Evolutionary conservation across 2,113 vertebrate species (phyloP).

Genomic region (Carassius auratus): DNA sequence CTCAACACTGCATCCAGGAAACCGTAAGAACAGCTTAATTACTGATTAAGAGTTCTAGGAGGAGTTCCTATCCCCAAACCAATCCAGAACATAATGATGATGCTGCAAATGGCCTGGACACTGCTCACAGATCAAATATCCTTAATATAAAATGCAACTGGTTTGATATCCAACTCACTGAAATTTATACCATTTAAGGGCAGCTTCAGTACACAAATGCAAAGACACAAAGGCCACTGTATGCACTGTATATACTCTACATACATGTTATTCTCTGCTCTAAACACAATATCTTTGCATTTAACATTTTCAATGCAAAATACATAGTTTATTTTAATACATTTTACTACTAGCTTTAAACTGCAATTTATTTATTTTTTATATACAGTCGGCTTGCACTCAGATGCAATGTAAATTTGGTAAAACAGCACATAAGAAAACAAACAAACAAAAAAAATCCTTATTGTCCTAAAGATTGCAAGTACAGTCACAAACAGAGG

Average conservation of each 20-base stretch:
- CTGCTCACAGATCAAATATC: not conserved
- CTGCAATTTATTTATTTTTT: too few relatives aligned
- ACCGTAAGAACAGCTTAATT: not conserved
- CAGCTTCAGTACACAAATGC: too few relatives aligned
- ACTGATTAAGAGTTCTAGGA: not conserved
- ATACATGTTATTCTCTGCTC: too few relatives aligned
- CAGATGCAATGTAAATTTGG: not conserved
- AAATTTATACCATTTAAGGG: too few relatives aligned
- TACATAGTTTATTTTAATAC: too few relatives aligned
- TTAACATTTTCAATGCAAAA: too few relatives aligned
- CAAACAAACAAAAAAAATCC: not conserved
- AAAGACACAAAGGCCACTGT: too few relatives aligned
- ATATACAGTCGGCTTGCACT: not conserved
- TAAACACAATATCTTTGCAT: too few relatives aligned
- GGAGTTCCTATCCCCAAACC: not conserved
- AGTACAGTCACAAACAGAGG: slow-evolving; percentile 42
- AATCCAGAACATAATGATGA: not conserved
- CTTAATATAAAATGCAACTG: too few relatives aligned
- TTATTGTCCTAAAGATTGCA: not conserved
- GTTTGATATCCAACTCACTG: too few relatives aligned
- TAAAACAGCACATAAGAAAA: not conserved
- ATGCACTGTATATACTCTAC: too few relatives aligned
- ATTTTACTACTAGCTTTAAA: too few relatives aligned
- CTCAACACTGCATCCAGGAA: not conserved
- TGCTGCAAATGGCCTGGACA: not conserved